Evolutionary conservation across 2,797 vertebrate species (phyloP), one percentile per base, ranked within the genome.

Genomic region (Myotis planiceps): DNA sequence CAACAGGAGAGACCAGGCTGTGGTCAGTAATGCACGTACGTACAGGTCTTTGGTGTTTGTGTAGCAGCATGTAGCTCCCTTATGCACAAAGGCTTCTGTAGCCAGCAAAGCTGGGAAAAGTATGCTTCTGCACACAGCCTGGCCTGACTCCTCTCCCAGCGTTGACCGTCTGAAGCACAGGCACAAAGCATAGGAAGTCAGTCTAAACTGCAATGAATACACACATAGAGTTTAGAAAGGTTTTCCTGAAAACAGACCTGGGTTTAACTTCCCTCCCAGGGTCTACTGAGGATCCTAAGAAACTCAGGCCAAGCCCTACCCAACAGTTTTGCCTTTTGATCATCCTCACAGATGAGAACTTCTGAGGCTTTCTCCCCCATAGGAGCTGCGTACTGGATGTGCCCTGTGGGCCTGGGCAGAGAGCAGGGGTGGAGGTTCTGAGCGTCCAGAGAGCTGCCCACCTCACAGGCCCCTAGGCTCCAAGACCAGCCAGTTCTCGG

Each of bases 401-500:
- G n/a, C 39, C 78, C 55, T 42, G 2, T n/a, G 27, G 71, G 69
- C 29, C n/a, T 32, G 47, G 23, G 58, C 82, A 65, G 51, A 66
- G 23, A 49, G n/a, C 19, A 74, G 37, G 65, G 7, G 47, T 12
- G 25, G 34, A 84, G 16, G 32, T 37, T 72, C 53, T 29, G 9
- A 58, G 37, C 27, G 71, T 47, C 49, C 21, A 21, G 27, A 72
- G 66, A 69, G 55, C 0, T 2, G 32, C 97, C 0, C 98, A 99
- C 98, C 98, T 99, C 98, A 86, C 97, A 37, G 87, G 95, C 83
- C 78, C 90, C 93, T 98, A n/a, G 97, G 98, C 86, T 99, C 99
- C 53, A 99, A 98, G 72, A 99, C 98, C 98, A 99, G 99, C 99
- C 99, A 99, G 96, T 99, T 99, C 97, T 99, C 99, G 0, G 99